A percentile compares a stretch with the other conserved stretches of the same genome.
phyloP scores from a whole-genome alignment of 1,140 invertebrate genomes.

The Halictus rubicundus region DNA sequence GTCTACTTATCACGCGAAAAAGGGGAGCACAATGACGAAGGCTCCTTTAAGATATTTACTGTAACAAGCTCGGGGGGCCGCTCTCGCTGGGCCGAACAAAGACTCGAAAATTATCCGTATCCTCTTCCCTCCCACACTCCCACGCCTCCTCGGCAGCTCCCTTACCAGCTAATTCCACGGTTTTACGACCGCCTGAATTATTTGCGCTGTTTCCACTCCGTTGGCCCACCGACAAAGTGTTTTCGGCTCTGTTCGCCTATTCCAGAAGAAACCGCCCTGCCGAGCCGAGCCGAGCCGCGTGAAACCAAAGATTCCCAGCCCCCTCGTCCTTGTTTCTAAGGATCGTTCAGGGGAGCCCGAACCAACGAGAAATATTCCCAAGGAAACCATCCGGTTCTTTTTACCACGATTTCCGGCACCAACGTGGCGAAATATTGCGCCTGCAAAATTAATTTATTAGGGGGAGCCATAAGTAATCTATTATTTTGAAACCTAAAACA shows the following conservation, averaged over 20 bases:
- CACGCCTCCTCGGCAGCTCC: neutral
- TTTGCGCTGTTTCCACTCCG: slow-evolving; percentile 23
- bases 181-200: slow-evolving; percentile 54
- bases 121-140: slow-evolving; percentile 7
- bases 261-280: neutral
- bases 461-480: no score
- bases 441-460: no score
- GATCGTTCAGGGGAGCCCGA: neutral
- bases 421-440: no score
- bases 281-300: neutral
- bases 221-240: slow-evolving; percentile 17
- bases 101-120: slow-evolving; percentile 50
- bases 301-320: neutral
- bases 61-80: slow-evolving; percentile 38
- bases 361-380: neutral
- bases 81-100: neutral
- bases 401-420: neutral
- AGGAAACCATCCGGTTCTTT: neutral
- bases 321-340: neutral
- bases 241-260: neutral
- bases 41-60: slow-evolving; percentile 53
- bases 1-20: slow-evolving; percentile 12
- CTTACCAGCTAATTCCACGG: neutral
- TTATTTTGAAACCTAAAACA: no score
- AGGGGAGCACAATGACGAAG: slow-evolving; percentile 10